Conservation (phyloP, 2,797 vertebrate genomes). For the Fistularia commersonii region DNA sequence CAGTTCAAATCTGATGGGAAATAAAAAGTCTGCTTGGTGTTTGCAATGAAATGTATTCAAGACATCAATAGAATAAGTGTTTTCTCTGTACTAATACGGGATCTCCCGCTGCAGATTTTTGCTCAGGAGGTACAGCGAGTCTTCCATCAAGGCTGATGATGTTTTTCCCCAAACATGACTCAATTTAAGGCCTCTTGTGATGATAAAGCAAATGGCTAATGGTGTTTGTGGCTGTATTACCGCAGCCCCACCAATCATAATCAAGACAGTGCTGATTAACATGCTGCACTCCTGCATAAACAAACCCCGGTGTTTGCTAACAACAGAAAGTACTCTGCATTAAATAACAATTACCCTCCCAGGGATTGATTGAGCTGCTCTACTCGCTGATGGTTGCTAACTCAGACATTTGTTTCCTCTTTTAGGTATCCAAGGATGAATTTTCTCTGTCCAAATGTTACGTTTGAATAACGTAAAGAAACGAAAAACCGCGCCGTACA, state of each 20-base stretch:
- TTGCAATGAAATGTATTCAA: constrained; percentile 29
- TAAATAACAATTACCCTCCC: constrained; percentile 55
- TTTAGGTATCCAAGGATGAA: background rate
- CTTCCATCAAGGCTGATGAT: constrained; percentile 52
- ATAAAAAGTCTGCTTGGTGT: constrained; percentile 30
- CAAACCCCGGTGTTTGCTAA: constrained; percentile 44
- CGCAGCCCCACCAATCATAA: constrained; percentile 60
- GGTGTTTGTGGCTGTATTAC: constrained; percentile 47
- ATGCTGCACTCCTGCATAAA: constrained; percentile 50
- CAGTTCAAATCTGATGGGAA: constrained; percentile 35
- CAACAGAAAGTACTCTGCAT: constrained; percentile 36
- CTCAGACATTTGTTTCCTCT: constrained; percentile 3
- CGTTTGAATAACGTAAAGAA: no score
- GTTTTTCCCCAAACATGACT: constrained; percentile 35
- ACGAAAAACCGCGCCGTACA: no score
- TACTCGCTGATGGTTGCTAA: constrained; percentile 19
- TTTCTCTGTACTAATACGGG: constrained; percentile 15
- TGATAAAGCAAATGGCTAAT: constrained; percentile 57
- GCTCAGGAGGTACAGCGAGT: constrained; percentile 29
- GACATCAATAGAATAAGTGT: constrained; percentile 29
- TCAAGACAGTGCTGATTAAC: constrained; percentile 68
- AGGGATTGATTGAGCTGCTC: constrained; percentile 38
- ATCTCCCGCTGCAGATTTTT: constrained; percentile 16
- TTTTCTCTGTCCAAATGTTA: background rate
- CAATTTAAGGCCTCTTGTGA: constrained; percentile 47